phyloP scores from a whole-genome alignment of 23 tunicate genomes.

The Ciona savignyi region DNA sequence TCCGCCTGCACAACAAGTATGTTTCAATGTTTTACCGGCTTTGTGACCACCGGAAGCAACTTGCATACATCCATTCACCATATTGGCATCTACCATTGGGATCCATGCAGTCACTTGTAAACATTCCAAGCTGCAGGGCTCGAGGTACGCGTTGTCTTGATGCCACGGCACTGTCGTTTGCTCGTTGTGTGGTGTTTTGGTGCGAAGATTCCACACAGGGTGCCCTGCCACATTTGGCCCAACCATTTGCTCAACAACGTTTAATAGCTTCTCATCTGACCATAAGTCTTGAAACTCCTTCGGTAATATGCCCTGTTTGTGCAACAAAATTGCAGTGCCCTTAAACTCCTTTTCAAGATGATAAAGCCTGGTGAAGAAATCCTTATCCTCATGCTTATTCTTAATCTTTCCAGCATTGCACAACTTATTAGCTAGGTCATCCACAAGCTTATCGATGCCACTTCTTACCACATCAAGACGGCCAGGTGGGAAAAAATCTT shows the following conservation, averaged over 20 bases:
- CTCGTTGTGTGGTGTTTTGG: constrained; percentile 82
- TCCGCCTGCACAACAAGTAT: too few species aligned
- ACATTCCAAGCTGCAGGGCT: too few species aligned
- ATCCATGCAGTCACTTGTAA: too few species aligned
- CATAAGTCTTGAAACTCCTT: constrained; percentile 58
- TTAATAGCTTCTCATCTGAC: constrained; percentile 65
- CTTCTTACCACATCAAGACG: constrained; percentile 50
- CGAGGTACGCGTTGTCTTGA: too few species aligned
- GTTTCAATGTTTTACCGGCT: constrained; percentile 55
- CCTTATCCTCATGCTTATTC: constrained; percentile 80
- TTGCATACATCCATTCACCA: too few species aligned
- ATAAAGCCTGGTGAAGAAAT: constrained; percentile 55
- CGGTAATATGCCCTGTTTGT: constrained; percentile 70
- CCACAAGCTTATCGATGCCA: constrained; percentile 52
- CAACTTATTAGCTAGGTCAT: constrained; percentile 50
- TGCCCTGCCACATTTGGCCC: constrained; percentile 96
- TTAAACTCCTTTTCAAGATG: constrained; percentile 66
- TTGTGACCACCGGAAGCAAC: constrained; percentile 73
- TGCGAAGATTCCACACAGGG: constrained; percentile 91
- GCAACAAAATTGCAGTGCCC: constrained; percentile 73
- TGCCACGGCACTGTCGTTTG: constrained; percentile 95
- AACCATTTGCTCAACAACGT: constrained; percentile 85
- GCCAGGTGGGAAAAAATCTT: constrained; percentile 44
- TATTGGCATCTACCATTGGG: too few species aligned
- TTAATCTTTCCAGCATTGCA: constrained; percentile 74